These are phyloP conservation scores for Heliconius himera DNA, from an alignment of 1,140 invertebrate species.

Conservation along the genomic window DNA sequence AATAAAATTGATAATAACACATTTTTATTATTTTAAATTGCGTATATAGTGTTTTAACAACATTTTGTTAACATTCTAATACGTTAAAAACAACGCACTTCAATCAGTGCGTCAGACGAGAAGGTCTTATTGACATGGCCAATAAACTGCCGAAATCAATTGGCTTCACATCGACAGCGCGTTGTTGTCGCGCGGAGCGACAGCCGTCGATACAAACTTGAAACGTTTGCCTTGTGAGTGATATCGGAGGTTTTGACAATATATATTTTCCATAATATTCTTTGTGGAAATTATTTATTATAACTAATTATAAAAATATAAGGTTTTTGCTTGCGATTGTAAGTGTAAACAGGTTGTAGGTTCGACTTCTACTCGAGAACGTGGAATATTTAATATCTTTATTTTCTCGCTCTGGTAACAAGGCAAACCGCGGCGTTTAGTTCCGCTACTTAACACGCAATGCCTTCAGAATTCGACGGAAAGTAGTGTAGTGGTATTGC, in stretches of 20 bases:
- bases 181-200: slow-evolving; percentile 33
- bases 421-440: too few relatives aligned
- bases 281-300: neutral
- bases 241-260: slow-evolving; percentile 12
- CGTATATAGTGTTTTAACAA: too few relatives aligned
- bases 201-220: slow-evolving; percentile 30
- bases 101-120: slow-evolving; percentile 49
- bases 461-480: too few relatives aligned
- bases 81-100: slow-evolving; percentile 49
- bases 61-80: neutral
- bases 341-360: too few relatives aligned
- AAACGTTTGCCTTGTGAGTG: slow-evolving; percentile 14
- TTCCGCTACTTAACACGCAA: too few relatives aligned
- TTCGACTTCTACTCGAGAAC: too few relatives aligned
- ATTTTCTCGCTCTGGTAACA: too few relatives aligned
- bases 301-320: too few relatives aligned
- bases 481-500: too few relatives aligned
- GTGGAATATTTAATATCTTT: too few relatives aligned
- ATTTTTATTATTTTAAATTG: neutral
- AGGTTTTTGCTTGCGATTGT: too few relatives aligned
- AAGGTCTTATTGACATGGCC: slow-evolving; percentile 60
- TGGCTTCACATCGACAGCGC: slow-evolving; percentile 43
- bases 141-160: slow-evolving; percentile 66
- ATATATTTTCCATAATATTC: neutral
- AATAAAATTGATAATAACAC: neutral